Conservation (phyloP, 2,113 vertebrate genomes). For the Carassius auratus region DNA sequence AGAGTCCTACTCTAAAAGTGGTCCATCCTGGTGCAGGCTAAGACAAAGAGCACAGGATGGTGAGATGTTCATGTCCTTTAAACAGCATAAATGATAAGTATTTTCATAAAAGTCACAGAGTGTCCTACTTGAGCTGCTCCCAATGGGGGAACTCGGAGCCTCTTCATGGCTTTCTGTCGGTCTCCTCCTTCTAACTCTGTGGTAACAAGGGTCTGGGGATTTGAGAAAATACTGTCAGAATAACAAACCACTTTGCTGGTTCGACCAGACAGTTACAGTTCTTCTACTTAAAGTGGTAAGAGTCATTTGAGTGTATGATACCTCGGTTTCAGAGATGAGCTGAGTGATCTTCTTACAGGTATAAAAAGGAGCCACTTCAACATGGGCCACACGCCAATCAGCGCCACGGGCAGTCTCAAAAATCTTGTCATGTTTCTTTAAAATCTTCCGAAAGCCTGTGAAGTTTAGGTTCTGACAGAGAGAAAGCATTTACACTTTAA, state of each 20-base stretch:
- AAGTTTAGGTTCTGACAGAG: conserved; percentile 93
- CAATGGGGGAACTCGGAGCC: conserved; percentile 93
- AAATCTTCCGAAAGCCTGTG: conserved; percentile 97
- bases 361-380: conserved; percentile 98
- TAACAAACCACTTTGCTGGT: not conserved
- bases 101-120: not conserved
- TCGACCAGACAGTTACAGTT: not conserved
- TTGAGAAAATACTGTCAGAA: not conserved
- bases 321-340: conserved; percentile 97
- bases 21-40: conserved; percentile 98
- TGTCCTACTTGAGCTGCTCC: conserved; percentile 93
- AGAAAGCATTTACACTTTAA: not conserved
- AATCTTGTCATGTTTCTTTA: conserved; percentile 99
- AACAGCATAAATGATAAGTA: not conserved
- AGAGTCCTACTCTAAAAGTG: conserved; percentile 95
- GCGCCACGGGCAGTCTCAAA: conserved; percentile 94
- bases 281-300: not conserved
- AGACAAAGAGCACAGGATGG: not conserved
- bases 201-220: conserved; percentile 87
- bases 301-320: conserved; percentile 56
- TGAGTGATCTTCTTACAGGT: conserved; percentile 99
- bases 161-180: conserved; percentile 98
- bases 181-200: conserved; percentile 96
- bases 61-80: not conserved
- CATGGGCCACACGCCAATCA: conserved; percentile 94